Evolutionary conservation across 1,140 invertebrate species (phyloP).

Genomic region (Eciton burchellii): DNA sequence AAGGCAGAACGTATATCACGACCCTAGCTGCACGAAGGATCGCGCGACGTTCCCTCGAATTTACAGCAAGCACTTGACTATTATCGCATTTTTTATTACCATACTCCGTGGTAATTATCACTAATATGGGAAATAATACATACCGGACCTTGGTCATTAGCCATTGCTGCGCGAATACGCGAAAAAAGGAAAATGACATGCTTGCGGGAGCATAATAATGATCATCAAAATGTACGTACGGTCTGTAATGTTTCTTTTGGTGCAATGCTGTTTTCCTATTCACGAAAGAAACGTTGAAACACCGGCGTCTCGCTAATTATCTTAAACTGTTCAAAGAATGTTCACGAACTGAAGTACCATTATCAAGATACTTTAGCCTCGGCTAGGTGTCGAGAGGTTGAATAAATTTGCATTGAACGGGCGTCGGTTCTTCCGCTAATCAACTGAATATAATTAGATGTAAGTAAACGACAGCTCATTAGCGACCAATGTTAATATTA

Average conservation of each 20-base stretch:
- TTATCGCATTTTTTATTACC: conserved; percentile 34
- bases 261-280: background rate
- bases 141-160: conserved; percentile 17
- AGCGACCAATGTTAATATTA: background rate
- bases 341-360: background rate
- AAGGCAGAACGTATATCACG: conserved; percentile 23
- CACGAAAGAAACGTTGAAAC: background rate
- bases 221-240: conserved; percentile 14
- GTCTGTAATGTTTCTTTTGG: background rate
- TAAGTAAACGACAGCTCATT: background rate
- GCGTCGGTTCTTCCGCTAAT: background rate
- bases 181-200: conserved; percentile 29
- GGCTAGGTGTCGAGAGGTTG: background rate
- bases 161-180: conserved; percentile 21
- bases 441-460: background rate
- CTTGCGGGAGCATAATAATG: conserved; percentile 21
- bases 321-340: background rate
- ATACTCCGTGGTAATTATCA: conserved; percentile 60
- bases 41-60: conserved; percentile 31
- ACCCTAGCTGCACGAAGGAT: conserved; percentile 21
- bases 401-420: background rate
- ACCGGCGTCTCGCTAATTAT: background rate
- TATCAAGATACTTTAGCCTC: background rate
- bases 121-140: conserved; percentile 64
- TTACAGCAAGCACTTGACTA: conserved; percentile 62